Conservation (phyloP, 2,113 vertebrate species). For the Takifugu bimaculatus region DNA sequence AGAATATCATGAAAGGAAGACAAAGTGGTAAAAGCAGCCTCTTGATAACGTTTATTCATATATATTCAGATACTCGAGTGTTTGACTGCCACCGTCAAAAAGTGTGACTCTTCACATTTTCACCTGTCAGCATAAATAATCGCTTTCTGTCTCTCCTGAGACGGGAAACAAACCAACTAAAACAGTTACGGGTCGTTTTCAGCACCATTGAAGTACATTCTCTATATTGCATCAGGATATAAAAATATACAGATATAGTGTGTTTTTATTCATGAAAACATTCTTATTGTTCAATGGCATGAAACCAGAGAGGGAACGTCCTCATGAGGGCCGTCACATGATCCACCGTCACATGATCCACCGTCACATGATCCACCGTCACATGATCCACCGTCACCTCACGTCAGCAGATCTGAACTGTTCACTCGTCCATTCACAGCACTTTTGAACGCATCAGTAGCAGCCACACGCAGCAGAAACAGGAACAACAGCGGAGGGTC, state of each 20-base stretch:
- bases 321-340: constrained; percentile 45
- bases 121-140: constrained; percentile 75
- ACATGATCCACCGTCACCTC: constrained; percentile 1
- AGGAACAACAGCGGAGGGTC: constrained; percentile 45
- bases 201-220: constrained; percentile 81
- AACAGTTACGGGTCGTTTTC: constrained; percentile 78
- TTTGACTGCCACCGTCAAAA: constrained; percentile 70
- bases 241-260: constrained; percentile 80
- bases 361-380: constrained; percentile 20
- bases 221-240: constrained; percentile 81
- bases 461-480: constrained; percentile 63
- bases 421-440: constrained; percentile 70
- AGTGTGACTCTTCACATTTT: constrained; percentile 69
- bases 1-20: constrained; percentile 8
- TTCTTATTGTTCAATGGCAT: constrained; percentile 80
- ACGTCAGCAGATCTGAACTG: constrained; percentile 21
- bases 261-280: constrained; percentile 67
- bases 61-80: constrained; percentile 47
- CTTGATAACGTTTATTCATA: constrained; percentile 54
- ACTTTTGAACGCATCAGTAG: constrained; percentile 69
- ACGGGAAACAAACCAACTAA: constrained; percentile 74
- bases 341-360: constrained; percentile 7
- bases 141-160: constrained; percentile 67
- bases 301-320: constrained; percentile 72
- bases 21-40: constrained; percentile 46